These are phyloP conservation scores for Chromobotia macracanthus DNA, from an alignment of 2,797 vertebrate species.

Conservation along the genomic window DNA sequence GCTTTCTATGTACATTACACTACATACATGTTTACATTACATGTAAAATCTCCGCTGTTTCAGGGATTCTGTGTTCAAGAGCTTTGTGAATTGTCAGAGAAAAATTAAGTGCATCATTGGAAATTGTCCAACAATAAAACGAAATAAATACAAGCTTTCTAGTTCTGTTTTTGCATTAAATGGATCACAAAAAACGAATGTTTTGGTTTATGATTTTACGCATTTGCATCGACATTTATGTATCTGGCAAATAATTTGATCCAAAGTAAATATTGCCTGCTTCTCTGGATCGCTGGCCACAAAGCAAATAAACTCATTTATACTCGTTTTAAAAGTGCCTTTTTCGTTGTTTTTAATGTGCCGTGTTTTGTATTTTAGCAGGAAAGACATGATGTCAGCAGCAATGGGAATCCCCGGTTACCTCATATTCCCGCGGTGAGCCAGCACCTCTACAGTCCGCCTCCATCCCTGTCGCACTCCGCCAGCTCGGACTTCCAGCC, in stretches of 20 bases:
- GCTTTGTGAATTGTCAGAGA: not conserved
- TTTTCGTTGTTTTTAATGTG: not conserved
- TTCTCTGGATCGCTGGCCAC: too few relatives aligned
- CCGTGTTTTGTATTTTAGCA: slow-evolving; percentile 62
- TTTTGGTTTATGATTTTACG: too few relatives aligned
- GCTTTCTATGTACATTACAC: too few relatives aligned
- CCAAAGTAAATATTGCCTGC: too few relatives aligned
- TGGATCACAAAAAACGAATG: too few relatives aligned
- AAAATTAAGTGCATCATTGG: not conserved
- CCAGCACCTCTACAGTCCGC: slow-evolving; percentile 94
- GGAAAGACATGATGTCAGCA: slow-evolving; percentile 93
- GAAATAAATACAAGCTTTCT: not conserved
- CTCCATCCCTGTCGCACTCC: slow-evolving; percentile 89
- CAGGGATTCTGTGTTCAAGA: not conserved
- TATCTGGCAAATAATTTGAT: too few relatives aligned
- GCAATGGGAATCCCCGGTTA: slow-evolving; percentile 91
- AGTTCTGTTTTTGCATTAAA: too few relatives aligned
- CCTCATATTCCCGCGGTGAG: slow-evolving; percentile 93
- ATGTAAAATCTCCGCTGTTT: not conserved
- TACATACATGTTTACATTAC: not conserved
- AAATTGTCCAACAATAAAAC: not conserved
- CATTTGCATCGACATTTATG: too few relatives aligned
- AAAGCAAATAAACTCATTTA: not conserved
- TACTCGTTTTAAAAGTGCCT: not conserved
- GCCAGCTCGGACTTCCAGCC: slow-evolving; percentile 94